These are phyloP conservation scores for Elgaria multicarinata DNA, from an alignment of 2,113 vertebrate species.

Conservation along the genomic window DNA sequence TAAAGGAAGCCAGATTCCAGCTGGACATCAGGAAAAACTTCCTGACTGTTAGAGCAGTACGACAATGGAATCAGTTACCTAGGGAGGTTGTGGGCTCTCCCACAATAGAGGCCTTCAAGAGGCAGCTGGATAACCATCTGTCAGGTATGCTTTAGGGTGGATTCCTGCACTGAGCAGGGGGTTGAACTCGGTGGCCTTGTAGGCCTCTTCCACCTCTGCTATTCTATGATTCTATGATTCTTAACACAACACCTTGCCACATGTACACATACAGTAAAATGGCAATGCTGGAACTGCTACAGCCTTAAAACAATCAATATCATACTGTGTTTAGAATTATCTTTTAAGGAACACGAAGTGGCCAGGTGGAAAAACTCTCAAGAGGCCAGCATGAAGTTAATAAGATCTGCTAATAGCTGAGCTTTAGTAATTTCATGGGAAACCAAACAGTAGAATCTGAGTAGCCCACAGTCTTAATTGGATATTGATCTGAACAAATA, in stretches of 20 bases:
- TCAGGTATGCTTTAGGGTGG: too few relatives aligned
- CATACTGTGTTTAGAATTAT: constrained; percentile 73
- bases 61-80: too few relatives aligned
- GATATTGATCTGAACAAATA: constrained; percentile 78
- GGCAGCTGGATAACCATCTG: too few relatives aligned
- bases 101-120: too few relatives aligned
- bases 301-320: constrained; percentile 64
- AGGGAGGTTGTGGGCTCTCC: too few relatives aligned
- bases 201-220: too few relatives aligned
- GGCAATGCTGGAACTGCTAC: constrained; percentile 53
- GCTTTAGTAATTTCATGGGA: constrained; percentile 67
- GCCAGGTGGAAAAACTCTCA: constrained; percentile 64
- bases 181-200: too few relatives aligned
- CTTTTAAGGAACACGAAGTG: constrained; percentile 59
- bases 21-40: too few relatives aligned
- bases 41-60: too few relatives aligned
- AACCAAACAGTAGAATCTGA: constrained; percentile 56
- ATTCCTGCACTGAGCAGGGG: too few relatives aligned
- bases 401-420: constrained; percentile 74
- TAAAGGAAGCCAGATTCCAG: too few relatives aligned
- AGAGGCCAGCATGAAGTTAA: constrained; percentile 74
- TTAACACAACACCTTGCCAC: background rate
- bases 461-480: constrained; percentile 67
- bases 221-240: too few relatives aligned
- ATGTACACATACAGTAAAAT: constrained; percentile 41